Evolutionary conservation across 2,113 vertebrate species (phyloP), one percentile per base, ranked within the genome.

Genomic region (Phalacrocorax carbo): DNA sequence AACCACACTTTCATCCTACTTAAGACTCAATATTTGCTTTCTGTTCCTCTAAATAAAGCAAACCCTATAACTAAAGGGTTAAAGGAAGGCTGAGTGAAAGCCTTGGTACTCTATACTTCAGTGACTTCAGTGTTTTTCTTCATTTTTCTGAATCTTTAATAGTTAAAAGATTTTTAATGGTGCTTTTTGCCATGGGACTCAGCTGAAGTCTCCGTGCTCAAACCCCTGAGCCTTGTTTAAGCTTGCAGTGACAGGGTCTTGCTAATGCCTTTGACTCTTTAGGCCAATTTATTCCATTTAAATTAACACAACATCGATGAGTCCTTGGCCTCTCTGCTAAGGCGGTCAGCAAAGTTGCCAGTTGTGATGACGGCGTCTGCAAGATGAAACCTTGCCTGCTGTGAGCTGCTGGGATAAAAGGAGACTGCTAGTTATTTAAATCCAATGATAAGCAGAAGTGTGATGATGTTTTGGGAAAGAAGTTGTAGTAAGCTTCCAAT

Each of bases 381-480:
- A 90, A 92, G 58, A 80, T 60, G 66, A 90, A 96, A 64, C 61
- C 51, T 57, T 55, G 58, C 71, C 76, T 71, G 70, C 92, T 96
- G 94, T 90, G 93, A 97, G 69, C 86, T 94, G 75, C 87, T 94
- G 82, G 72, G 86, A 87, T 92, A 66, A 83, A 94, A 96, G 85
- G 61, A 40, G 3, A 57, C 77, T 90, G 88, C 38, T 79, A 92
- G 64, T 71, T 11, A 25, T 78, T 75, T 64, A 60, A 86, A 92
- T 61, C 26, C 23, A 57, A 5, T 25, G 34, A 64, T 82, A 84
- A 81, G 52, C 15, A 65, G 65, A 84, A 71, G 15, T 3, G 42
- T 54, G 49, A 88, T 32, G 80, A 60, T 68, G 61, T 76, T 94
- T 76, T 25, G 76, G 65, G 86, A 86, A 72, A 17, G 27, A 91